Evolutionary conservation across 1,140 invertebrate species (phyloP).

Genomic region (Drosophila kohkoa): DNA sequence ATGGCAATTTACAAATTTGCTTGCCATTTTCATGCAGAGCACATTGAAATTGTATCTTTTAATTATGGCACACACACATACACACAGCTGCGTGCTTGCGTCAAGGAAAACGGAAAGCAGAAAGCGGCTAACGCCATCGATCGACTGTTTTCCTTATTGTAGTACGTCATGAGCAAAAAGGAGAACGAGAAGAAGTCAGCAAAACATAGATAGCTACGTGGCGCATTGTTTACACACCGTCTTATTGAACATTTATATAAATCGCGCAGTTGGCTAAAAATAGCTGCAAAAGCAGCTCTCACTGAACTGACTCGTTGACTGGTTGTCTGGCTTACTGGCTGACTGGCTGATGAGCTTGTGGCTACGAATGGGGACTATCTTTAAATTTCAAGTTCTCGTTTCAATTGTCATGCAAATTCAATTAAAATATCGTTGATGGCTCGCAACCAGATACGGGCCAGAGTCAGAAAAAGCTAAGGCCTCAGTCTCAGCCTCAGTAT

Average conservation of each 20-base stretch:
- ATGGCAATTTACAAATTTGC: constrained; percentile 67
- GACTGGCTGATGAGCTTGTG: constrained; percentile 37
- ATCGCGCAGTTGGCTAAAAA: constrained; percentile 70
- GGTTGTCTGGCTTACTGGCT: constrained; percentile 29
- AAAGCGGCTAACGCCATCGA: constrained; percentile 32
- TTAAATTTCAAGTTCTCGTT: constrained; percentile 42
- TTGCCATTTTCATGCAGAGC: constrained; percentile 31
- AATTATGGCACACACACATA: constrained; percentile 56
- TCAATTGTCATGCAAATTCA: constrained; percentile 79
- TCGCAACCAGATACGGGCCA: constrained; percentile 23
- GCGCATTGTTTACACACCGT: constrained; percentile 61
- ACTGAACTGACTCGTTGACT: constrained; percentile 9
- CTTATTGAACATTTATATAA: constrained; percentile 65
- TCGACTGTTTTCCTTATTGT: constrained; percentile 10
- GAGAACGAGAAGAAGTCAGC: not conserved
- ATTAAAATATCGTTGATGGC: constrained; percentile 69
- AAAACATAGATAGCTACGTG: constrained; percentile 5
- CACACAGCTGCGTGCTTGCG: constrained; percentile 48
- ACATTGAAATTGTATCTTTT: constrained; percentile 61
- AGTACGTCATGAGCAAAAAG: constrained; percentile 42
- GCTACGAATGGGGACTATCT: constrained; percentile 17
- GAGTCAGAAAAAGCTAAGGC: not conserved
- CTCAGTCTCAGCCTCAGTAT: constrained; percentile 3
- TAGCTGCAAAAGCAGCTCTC: constrained; percentile 40
- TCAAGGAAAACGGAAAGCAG: constrained; percentile 37